Base-by-base conservation (phyloP, 2,797 vertebrate species). In the Ficedula albicollis region DNA sequence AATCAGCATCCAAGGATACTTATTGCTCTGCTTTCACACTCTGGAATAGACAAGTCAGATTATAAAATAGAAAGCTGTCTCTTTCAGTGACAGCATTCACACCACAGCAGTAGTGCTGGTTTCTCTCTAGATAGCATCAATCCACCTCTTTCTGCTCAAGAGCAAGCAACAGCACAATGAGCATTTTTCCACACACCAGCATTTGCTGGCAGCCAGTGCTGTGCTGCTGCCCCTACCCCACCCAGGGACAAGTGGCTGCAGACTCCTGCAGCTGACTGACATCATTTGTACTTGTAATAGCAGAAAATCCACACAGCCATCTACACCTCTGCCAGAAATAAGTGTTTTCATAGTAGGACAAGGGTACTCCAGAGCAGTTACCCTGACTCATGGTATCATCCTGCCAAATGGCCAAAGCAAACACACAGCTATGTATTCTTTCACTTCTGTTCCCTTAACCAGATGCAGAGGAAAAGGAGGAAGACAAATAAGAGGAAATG, bases 1-100 rank as follows among this genome's bases (percentile, higher is more conserved):
- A 52, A 56, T 14, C 19, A 88, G n/a, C 32, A 74, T 34, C 48
- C 2, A 4, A 7, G 60, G 44, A 66, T 39, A 20, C n/a, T 41
- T 23, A 44, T 0, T 55, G 75, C 55, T 73, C 59, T 62, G 74
- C 39, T 69, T 14, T 58, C 67, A 20, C 30, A 26, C 46, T 34
- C 89, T 66, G 48, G 59, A 79, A 79, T 1, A 84, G 22, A 62
- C 55, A 76, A 75, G 59, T 76, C 48, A 48, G 39, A 44, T 63
- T 73, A 87, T 49, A 46, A 82, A 95, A 91, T 59, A 89, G 75
- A 92, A 91, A 87, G 68, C 55, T 84, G 78, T 46, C 34, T 82
- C 66, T 54, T 72, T 70, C 75, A 69, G 51, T 13, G 52, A 62
- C 63, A 82, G 51, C 67, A 79, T 41, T 82, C 78, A 51, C 44